Evolutionary conservation across 2,888 invertebrate genomes (phyloP).

Genomic region (Tipula vernalis): DNA sequence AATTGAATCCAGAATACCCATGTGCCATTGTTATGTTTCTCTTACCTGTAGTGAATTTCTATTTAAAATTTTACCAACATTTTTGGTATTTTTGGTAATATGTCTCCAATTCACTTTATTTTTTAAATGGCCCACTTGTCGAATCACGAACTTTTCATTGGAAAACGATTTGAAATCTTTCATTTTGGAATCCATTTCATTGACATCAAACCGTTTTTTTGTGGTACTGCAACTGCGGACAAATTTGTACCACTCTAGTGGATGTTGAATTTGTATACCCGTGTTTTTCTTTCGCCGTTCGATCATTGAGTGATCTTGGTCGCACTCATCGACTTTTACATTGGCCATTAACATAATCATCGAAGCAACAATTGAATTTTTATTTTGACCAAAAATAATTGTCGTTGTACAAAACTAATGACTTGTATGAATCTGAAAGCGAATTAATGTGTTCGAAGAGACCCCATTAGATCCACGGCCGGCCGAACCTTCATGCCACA

Average conservation of each 20-base stretch:
- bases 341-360: background rate
- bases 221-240: background rate
- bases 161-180: background rate
- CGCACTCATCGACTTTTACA: background rate
- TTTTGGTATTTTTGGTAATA: no score
- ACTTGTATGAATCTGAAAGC: background rate
- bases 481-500: background rate
- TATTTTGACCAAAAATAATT: background rate
- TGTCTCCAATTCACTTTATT: background rate
- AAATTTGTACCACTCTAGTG: background rate
- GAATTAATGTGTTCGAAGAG: background rate
- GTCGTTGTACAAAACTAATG: no score
- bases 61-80: background rate
- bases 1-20: background rate
- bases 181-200: background rate
- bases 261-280: background rate
- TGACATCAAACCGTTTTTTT: background rate
- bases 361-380: background rate
- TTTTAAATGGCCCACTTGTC: background rate
- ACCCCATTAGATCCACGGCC: background rate
- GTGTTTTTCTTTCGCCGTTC: background rate
- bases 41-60: background rate
- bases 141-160: background rate
- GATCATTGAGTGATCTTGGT: background rate
- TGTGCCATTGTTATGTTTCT: background rate